phyloP scores from a whole-genome alignment of 1,140 invertebrate genomes.

The Ceratina japonica region DNA sequence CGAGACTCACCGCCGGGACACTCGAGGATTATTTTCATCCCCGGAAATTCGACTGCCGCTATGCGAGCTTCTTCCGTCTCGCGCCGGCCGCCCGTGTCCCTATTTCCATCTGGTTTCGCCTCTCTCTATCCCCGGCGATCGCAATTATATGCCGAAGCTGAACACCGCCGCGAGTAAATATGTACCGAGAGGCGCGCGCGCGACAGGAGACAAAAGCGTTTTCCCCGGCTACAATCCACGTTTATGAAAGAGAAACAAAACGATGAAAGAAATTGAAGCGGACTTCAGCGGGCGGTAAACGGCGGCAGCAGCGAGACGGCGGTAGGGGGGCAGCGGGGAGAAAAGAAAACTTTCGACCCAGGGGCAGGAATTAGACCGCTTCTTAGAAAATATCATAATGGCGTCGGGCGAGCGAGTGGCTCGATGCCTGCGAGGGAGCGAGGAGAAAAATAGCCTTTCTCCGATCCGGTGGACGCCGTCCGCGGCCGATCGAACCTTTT shows the following conservation, averaged over 20 bases:
- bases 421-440: not conserved
- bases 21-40: slow-evolving; percentile 43
- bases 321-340: not conserved
- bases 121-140: slow-evolving; percentile 25
- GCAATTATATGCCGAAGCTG: slow-evolving; percentile 38
- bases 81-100: not conserved
- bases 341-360: slow-evolving; percentile 1
- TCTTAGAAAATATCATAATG: slow-evolving; percentile 38
- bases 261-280: slow-evolving; percentile 47
- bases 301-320: not conserved
- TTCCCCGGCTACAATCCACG: slow-evolving; percentile 35
- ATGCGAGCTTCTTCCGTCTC: not conserved
- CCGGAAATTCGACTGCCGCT: slow-evolving; percentile 37
- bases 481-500: slow-evolving; percentile 29
- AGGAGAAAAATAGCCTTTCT: not conserved
- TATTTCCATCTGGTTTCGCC: not conserved
- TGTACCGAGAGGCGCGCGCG: slow-evolving; percentile 41
- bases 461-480: not conserved
- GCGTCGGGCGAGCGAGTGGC: slow-evolving; percentile 10
- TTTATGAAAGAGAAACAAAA: slow-evolving; percentile 51
- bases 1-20: slow-evolving; percentile 21
- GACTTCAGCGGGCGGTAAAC: slow-evolving; percentile 14
- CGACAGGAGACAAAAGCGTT: slow-evolving; percentile 46
- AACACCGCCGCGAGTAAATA: slow-evolving; percentile 39
- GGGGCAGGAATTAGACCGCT: slow-evolving; percentile 35